Evolutionary conservation across 2,113 vertebrate genomes (phyloP), one percentile per base, ranked within the genome.

Genomic region (Ochotona princeps): DNA sequence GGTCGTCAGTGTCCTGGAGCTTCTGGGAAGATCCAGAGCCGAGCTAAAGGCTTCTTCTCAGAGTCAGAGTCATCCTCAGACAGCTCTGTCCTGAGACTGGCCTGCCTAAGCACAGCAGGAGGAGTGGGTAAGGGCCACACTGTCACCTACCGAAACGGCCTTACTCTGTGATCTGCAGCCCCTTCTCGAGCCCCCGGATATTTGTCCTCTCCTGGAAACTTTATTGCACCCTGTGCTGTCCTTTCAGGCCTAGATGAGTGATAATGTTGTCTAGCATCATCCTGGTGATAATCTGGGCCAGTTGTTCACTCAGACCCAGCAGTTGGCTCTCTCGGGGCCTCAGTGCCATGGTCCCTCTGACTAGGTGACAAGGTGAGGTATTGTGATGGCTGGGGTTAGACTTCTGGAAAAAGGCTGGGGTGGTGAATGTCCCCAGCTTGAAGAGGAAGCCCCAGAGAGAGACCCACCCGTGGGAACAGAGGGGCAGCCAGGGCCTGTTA

Each of bases 211-310:
- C n/a, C 0, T 47, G 9, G n/a, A n/a, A 65, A 15, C 15, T 21
- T 74, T 20, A 32, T 8, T 11, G 32, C 38, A 15, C 25, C 18
- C 63, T 9, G 0, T 9, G 25, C 44, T 12, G 0, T 38, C 28
- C 25, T 61, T 35, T 14, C 44, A 66, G 82, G n/a, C 25, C 4
- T 3, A 51, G 47, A 67, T 79, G 92, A 18, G 28, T 20, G 4
- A 26, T 9, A 17, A 0, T 0, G 15, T 61, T 17, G 44, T 28
- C 44, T 0, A 0, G 25, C 20, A 25, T 69, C n/a, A 15, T 17
- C 0, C 3, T 35, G 44, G 12, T 0, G 0, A 8, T 38, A 10
- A 35, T 44, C 75, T 17, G 5, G 49, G 38, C 32, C 61, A 47
- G 69, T 44, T 15, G 3, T 28, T 61, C 26, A 17, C 38, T 28